Percentiles rank a stretch among this genome's conserved stretches.
Conservation (phyloP, 2,797 vertebrate species). For the Atherinosoma microstoma region DNA sequence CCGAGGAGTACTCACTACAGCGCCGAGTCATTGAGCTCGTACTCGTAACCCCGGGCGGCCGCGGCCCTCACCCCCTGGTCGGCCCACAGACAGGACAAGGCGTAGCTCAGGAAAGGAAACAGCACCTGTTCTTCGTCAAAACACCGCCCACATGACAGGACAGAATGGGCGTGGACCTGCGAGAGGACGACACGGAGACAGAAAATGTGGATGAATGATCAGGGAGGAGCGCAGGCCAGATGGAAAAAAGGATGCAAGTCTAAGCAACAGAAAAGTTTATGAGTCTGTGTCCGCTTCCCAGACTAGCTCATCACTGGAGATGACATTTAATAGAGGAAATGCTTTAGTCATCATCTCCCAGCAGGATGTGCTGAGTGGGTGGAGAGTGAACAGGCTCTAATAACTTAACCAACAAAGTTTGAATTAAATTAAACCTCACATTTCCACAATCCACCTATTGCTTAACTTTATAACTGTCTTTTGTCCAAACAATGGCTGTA, state of each 20-base stretch:
- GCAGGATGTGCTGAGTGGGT: slow-evolving; percentile 54
- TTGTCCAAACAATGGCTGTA: slow-evolving; percentile 2
- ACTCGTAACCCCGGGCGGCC: slow-evolving; percentile 76
- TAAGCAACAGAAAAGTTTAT: slow-evolving; percentile 24
- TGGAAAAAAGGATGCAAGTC: slow-evolving; percentile 27
- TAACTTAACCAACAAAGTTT: slow-evolving; percentile 50
- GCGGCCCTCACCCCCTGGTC: slow-evolving; percentile 77
- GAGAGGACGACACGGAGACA: slow-evolving; percentile 25
- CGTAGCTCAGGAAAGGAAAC: slow-evolving; percentile 76
- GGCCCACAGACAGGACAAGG: slow-evolving; percentile 77
- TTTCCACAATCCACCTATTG: slow-evolving; percentile 37
- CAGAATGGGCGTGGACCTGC: slow-evolving; percentile 78
- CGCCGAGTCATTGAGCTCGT: slow-evolving; percentile 82
- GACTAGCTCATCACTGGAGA: slow-evolving; percentile 18
- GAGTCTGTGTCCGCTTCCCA: slow-evolving; percentile 24
- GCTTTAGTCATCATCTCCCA: slow-evolving; percentile 43
- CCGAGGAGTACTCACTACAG: slow-evolving; percentile 78
- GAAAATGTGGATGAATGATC: slow-evolving; percentile 20
- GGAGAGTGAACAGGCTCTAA: slow-evolving; percentile 25
- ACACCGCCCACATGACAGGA: slow-evolving; percentile 78
- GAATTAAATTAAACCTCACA: slow-evolving; percentile 56
- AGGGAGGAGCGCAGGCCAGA: slow-evolving; percentile 11
- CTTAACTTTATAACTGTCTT: slow-evolving; percentile 12
- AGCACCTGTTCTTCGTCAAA: slow-evolving; percentile 80
- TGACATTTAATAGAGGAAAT: slow-evolving; percentile 57